Evolutionary conservation across 2,888 invertebrate species (phyloP).

Genomic region (Drosophila subsilvestris): DNA sequence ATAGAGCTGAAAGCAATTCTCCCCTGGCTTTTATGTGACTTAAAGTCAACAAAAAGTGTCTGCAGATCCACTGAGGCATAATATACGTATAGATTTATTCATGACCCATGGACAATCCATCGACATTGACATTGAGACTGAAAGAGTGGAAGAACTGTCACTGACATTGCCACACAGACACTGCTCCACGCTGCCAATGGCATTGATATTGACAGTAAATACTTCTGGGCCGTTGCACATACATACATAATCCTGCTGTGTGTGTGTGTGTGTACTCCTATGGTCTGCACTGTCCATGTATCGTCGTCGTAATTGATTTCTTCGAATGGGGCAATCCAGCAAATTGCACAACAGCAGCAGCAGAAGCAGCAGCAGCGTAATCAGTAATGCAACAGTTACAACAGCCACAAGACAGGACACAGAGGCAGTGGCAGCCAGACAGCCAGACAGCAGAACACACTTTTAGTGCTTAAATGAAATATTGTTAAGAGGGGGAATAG

Average conservation of each 20-base stretch:
- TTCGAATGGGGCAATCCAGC: constrained; percentile 58
- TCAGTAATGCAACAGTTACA: constrained; percentile 56
- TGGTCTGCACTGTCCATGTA: too few relatives aligned
- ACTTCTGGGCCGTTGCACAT: background rate
- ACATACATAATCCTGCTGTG: constrained; percentile 1
- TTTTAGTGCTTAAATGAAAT: background rate
- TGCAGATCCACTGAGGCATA: background rate
- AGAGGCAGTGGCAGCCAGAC: background rate
- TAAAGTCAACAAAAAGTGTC: too few relatives aligned
- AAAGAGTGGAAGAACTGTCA: background rate
- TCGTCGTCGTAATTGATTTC: constrained; percentile 61
- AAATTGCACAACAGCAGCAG: constrained; percentile 53
- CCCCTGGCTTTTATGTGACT: too few relatives aligned
- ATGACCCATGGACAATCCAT: too few relatives aligned
- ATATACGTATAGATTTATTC: too few relatives aligned
- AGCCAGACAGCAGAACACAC: background rate
- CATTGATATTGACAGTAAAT: constrained; percentile 18
- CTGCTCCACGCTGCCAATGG: constrained; percentile 8
- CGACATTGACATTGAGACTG: background rate
- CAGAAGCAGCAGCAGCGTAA: constrained; percentile 8
- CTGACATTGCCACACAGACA: background rate
- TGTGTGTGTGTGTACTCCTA: too few relatives aligned
- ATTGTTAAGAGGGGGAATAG: background rate
- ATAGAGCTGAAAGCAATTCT: too few relatives aligned
- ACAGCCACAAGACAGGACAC: background rate